Base-by-base conservation (phyloP, 2,797 vertebrate species). In the Bovichtus variegatus region DNA sequence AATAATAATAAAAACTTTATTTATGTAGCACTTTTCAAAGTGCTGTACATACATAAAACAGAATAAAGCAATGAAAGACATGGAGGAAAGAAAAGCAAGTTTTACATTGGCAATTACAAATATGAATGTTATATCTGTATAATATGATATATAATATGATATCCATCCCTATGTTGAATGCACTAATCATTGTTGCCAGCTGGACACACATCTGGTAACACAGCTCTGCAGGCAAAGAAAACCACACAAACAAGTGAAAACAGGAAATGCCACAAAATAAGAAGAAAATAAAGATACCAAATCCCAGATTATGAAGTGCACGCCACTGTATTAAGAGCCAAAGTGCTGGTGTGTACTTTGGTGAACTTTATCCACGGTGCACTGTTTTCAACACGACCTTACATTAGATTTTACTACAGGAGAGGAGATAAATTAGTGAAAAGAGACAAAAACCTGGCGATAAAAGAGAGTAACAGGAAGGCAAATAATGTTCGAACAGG, bases 261-360 rank as follows among this genome's bases (percentile, higher is more conserved):
- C 41, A 51, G 27, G 54, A 81, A 61, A 65, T 43, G 36, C 43
- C 36, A 34, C n/a, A 19, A 65, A 63, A 63, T 31, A 34, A 13
- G 18, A 63, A 34, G 25, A 66, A 38, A 55, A 23, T 19, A 67
- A 53, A 63, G 27, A 21, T 3, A 27, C 25, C 2, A 65, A 36
- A 27, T 68, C 41, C 58, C 51, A 53, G 11, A 62, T 40, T 60
- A 73, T 63, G 19, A 65, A 61, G 53, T 49, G n/a, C 38, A 60
- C 21, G n/a, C 59, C 10, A 65, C 34, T 25, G 1, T 18, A 53
- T 59, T n/a, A 43, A 29, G 2, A 36, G 38, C 5, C 23, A 57
- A 43, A 6, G 3, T 59, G n/a, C 31, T 59, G 18, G 6, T 50
- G 44, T 31, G 8, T 6, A 16, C 38, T 60, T 57, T 47, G 34